These are phyloP conservation scores for Lemur catta DNA, from an alignment of 2,797 vertebrate genomes.

Conservation along the genomic window DNA sequence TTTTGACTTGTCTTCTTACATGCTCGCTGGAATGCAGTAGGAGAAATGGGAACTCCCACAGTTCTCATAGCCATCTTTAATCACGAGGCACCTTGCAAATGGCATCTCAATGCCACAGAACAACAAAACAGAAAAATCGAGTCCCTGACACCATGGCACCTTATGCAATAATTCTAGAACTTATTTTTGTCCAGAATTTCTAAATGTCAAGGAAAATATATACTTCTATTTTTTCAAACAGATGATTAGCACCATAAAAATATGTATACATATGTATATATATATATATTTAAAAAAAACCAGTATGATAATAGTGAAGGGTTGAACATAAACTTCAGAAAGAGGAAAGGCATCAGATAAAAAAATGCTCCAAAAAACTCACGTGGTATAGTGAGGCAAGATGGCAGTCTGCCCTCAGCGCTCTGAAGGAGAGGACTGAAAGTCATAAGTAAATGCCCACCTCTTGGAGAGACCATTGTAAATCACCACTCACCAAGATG, in stretches of 20 bases:
- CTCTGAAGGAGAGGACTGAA: too few relatives aligned
- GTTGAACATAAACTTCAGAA: too few relatives aligned
- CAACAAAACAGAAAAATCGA: background rate
- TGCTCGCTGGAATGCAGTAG: background rate
- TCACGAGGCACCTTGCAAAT: background rate
- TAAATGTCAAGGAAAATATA: background rate
- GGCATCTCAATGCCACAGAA: background rate
- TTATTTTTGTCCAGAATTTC: background rate
- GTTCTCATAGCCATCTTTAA: background rate
- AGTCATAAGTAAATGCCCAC: too few relatives aligned
- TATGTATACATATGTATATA: too few relatives aligned
- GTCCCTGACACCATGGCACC: background rate
- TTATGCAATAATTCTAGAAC: background rate
- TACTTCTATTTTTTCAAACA: background rate
- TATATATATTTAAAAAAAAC: too few relatives aligned
- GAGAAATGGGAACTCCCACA: background rate
- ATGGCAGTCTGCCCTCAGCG: too few relatives aligned
- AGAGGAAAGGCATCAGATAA: too few relatives aligned
- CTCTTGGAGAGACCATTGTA: too few relatives aligned
- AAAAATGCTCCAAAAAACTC: too few relatives aligned
- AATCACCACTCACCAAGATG: too few relatives aligned
- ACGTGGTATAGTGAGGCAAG: too few relatives aligned
- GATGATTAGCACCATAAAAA: background rate
- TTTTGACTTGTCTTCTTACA: background rate
- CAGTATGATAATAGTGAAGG: too few relatives aligned